Percentiles rank a stretch among this genome's conserved stretches.
These are phyloP conservation scores for Anastrepha ludens DNA, from an alignment of 1,140 invertebrate species.

Conservation along the genomic window DNA sequence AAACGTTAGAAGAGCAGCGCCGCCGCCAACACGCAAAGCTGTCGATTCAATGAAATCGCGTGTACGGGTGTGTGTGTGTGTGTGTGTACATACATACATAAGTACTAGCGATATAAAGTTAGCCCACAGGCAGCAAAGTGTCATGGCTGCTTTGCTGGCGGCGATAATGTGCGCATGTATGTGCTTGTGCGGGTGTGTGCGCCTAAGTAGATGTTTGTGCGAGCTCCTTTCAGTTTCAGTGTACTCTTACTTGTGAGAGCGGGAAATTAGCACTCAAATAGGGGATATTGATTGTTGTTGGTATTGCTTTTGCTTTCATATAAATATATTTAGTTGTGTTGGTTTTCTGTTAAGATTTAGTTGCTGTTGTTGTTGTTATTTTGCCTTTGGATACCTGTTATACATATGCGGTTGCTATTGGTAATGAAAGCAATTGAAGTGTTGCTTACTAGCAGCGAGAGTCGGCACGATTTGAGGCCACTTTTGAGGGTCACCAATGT, in stretches of 20 bases:
- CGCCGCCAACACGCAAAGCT: background rate
- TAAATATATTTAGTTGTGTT: background rate
- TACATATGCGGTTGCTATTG: background rate
- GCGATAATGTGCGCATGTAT: background rate
- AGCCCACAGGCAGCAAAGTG: background rate
- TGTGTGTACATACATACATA: background rate
- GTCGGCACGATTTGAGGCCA: no score
- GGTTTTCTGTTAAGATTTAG: background rate
- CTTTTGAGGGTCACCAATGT: no score
- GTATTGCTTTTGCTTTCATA: background rate
- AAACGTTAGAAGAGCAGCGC: background rate
- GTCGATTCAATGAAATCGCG: background rate
- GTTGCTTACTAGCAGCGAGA: background rate
- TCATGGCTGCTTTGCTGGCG: background rate
- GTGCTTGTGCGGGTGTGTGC: background rate
- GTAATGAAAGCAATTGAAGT: background rate
- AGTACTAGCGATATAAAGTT: background rate
- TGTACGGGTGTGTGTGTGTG: no score
- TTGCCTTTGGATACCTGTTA: conserved; percentile 1
- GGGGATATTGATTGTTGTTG: conserved; percentile 14
- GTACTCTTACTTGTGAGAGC: background rate
- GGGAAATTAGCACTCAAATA: conserved; percentile 44
- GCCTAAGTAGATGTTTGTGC: background rate
- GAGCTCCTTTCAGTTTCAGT: background rate
- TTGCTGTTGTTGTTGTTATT: background rate